Evolutionary conservation across 2,888 invertebrate species (phyloP).

Genomic region (Tetanocera ferruginea): DNA sequence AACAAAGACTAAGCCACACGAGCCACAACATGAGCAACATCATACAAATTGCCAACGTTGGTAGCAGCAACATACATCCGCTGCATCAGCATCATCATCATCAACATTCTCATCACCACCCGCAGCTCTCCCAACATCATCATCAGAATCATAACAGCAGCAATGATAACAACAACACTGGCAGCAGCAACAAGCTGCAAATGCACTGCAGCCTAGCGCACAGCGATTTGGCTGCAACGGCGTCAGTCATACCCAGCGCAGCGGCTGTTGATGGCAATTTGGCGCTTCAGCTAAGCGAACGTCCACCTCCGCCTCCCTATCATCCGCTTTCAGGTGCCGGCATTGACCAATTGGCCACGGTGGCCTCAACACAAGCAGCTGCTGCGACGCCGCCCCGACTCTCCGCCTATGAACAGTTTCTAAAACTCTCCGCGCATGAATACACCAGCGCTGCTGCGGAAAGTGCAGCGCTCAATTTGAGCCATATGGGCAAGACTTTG

Average conservation of each 20-base stretch:
- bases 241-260: constrained; percentile 6
- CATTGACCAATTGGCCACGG: constrained; percentile 19
- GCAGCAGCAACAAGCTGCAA: constrained; percentile 33
- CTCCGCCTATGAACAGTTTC: constrained; percentile 60
- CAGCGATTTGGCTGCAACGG: constrained; percentile 18
- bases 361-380: constrained; percentile 36
- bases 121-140: neutral
- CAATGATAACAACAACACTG: constrained; percentile 38
- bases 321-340: constrained; percentile 39
- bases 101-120: constrained; percentile 40
- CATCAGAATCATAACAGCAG: constrained; percentile 40
- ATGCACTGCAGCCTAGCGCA: constrained; percentile 29
- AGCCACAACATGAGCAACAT: constrained; percentile 26
- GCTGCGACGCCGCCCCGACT: constrained; percentile 49
- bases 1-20: constrained; percentile 39
- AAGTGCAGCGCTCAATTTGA: constrained; percentile 41
- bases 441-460: constrained; percentile 42
- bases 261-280: constrained; percentile 15
- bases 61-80: constrained; percentile 37
- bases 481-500: constrained; percentile 36
- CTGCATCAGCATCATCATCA: constrained; percentile 45
- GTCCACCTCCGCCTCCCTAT: constrained; percentile 57
- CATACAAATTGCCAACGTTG: constrained; percentile 12
- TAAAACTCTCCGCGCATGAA: constrained; percentile 61
- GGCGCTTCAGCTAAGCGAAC: constrained; percentile 35